Base-by-base conservation (phyloP, 1,140 invertebrate genomes). In the Drosophila carrolli region DNA sequence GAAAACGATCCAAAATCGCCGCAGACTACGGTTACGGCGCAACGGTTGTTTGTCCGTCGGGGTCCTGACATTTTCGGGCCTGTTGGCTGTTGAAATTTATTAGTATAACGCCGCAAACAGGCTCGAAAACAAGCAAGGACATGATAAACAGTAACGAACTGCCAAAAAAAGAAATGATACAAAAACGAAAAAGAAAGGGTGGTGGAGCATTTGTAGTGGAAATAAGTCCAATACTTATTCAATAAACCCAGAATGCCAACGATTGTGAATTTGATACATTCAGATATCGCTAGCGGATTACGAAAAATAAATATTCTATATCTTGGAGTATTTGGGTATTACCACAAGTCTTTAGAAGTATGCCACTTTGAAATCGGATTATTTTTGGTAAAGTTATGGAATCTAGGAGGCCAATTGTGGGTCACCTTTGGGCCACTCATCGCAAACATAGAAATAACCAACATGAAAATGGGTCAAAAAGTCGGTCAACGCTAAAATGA, bases 21-120 rank as follows among this genome's bases (percentile, higher is more conserved):
- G 46, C 58, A 83, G 75, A 68, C 70, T 48, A 13, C n/a, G 47
- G 48, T 32, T 38, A 23, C 27, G 40, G 35, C 32, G 48, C 23
- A 14, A 14, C 41, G 38, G 58, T 29, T 41, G 23, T 14, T 29
- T 50, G 46, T 14, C 16, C 23, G 46, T 37, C 65, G 58, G 58
- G 56, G 72, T 75, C 50, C 59, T 79, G 76, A 76, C 76, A 75
- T 78, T 83, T 75, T 79, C 51, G 79, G 63, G 48, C 56, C 37
- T 50, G 50, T 53, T 53, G 41, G 55, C 81, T 63, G 61, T 75
- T 67, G 53, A 86, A 82, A 82, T 86, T 86, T 86, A 88, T 86
- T 81, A 77, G 77, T 57, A 78, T 74, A 74, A 66, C 75, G 43
- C 51, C 55, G 62, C 71, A 62, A 58, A 43, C 58, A 41, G 68